Evolutionary conservation across 2,797 vertebrate genomes (phyloP).

Genomic region (Apogon talboti): DNA sequence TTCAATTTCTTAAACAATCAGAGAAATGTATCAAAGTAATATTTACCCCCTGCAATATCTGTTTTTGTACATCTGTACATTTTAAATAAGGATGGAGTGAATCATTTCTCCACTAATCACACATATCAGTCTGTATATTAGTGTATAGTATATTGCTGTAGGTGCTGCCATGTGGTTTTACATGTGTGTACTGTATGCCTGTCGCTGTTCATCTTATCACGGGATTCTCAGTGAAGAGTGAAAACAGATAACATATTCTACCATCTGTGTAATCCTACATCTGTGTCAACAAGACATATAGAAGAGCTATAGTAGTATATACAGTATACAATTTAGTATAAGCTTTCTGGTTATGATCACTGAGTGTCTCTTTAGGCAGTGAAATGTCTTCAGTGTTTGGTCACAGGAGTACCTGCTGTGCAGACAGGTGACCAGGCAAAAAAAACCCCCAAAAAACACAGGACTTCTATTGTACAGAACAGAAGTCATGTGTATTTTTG

Average conservation of each 20-base stretch:
- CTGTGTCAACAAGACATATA: slow-evolving; percentile 16
- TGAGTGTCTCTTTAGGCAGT: too few relatives aligned
- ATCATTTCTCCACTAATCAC: slow-evolving; percentile 2
- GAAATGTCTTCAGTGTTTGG: too few relatives aligned
- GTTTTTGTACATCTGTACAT: background rate
- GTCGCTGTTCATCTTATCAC: slow-evolving; percentile 63
- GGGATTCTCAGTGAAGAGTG: slow-evolving; percentile 44
- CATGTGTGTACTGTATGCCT: slow-evolving; percentile 41
- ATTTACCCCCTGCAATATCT: background rate
- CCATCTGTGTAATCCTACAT: slow-evolving; percentile 55
- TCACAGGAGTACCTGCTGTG: too few relatives aligned
- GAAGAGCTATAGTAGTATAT: background rate
- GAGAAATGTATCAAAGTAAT: background rate
- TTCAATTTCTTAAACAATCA: background rate
- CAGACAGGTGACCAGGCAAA: too few relatives aligned
- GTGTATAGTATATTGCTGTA: slow-evolving; percentile 37
- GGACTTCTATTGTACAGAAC: too few relatives aligned
- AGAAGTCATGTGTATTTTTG: too few relatives aligned
- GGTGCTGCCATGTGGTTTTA: slow-evolving; percentile 49
- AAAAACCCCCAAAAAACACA: too few relatives aligned
- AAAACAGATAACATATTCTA: slow-evolving; percentile 41
- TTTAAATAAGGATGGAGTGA: too few relatives aligned
- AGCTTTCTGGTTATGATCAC: too few relatives aligned
- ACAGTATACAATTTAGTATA: too few relatives aligned
- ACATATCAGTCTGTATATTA: slow-evolving; percentile 16